phyloP scores from a whole-genome alignment of 2,888 invertebrate genomes.

The Neelides folsomi region DNA sequence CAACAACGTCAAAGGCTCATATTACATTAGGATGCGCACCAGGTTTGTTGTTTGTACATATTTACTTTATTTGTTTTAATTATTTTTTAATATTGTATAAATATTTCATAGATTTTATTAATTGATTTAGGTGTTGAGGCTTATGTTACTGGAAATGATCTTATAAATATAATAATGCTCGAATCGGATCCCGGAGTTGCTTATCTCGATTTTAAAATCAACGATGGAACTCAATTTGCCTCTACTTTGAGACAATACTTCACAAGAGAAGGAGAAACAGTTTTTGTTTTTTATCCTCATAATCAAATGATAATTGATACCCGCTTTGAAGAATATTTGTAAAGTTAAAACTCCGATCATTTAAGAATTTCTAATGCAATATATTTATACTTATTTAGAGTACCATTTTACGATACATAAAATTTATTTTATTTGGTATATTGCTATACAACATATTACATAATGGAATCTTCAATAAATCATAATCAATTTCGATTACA shows the following conservation, averaged over 20 bases:
- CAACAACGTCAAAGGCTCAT: conserved; percentile 17
- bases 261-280: neutral
- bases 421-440: too few species aligned
- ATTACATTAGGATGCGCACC: conserved; percentile 22
- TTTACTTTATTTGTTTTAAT: too few species aligned
- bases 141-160: conserved; percentile 20
- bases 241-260: conserved; percentile 3
- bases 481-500: too few species aligned
- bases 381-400: too few species aligned
- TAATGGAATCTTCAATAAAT: too few species aligned
- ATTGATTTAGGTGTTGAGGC: conserved; percentile 7
- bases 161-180: conserved; percentile 17
- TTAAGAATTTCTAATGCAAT: too few species aligned
- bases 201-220: conserved; percentile 8
- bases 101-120: too few species aligned
- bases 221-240: conserved; percentile 2
- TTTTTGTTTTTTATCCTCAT: conserved; percentile 14
- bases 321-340: conserved; percentile 12
- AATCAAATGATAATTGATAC: conserved; percentile 15
- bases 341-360: too few species aligned
- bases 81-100: too few species aligned
- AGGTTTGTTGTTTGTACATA: too few species aligned
- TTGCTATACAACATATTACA: too few species aligned
- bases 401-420: too few species aligned
- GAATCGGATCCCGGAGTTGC: conserved; percentile 9